These are phyloP conservation scores for Solenopsis fugax DNA, from an alignment of 1,140 invertebrate genomes.

Conservation along the genomic window DNA sequence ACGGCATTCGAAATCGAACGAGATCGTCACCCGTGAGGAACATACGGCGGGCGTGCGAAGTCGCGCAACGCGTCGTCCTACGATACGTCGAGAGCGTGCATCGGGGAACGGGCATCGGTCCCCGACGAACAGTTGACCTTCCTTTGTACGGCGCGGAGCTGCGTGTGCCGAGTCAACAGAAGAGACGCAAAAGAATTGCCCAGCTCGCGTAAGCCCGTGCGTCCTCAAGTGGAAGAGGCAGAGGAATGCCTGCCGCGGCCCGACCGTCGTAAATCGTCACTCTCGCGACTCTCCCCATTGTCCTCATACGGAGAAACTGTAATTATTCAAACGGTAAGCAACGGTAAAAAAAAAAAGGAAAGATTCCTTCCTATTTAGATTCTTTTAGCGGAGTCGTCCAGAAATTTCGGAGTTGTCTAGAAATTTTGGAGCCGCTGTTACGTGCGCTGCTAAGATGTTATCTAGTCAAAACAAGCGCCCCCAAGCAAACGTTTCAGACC, in stretches of 20 bases:
- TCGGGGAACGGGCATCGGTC: neutral
- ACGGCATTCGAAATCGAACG: too few relatives aligned
- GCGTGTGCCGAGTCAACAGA: neutral
- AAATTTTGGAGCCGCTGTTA: neutral
- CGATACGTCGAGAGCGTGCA: neutral
- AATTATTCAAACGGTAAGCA: neutral
- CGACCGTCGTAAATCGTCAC: neutral
- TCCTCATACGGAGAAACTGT: neutral
- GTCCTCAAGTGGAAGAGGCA: neutral
- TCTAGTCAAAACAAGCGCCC: neutral
- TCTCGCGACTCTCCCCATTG: slow-evolving; percentile 19
- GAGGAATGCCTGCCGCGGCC: neutral
- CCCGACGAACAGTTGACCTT: slow-evolving; percentile 2
- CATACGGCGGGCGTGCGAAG: neutral
- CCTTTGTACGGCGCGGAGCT: neutral
- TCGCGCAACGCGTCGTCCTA: neutral
- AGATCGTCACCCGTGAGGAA: neutral
- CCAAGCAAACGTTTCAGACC: too few relatives aligned
- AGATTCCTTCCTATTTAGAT: neutral
- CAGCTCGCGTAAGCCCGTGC: neutral
- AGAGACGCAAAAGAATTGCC: neutral
- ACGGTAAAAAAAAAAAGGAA: neutral
- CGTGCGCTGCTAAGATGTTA: neutral
- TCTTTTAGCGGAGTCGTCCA: neutral
- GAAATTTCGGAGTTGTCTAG: too few relatives aligned